These are phyloP conservation scores for Zaprionus camerounensis DNA, from an alignment of 1,140 invertebrate genomes.

Conservation along the genomic window DNA sequence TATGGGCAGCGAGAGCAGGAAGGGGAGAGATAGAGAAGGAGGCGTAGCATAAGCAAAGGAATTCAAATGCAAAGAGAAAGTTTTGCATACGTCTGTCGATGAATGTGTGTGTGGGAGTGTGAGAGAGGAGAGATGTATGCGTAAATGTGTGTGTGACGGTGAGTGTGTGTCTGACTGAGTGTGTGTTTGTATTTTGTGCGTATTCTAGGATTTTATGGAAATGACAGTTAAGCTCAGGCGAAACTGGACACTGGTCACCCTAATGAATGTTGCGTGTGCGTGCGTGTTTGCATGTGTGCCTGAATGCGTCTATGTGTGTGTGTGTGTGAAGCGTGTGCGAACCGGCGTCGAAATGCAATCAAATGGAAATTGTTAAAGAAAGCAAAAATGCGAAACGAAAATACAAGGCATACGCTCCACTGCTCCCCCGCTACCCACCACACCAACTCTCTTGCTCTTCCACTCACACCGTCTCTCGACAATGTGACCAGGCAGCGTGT, in stretches of 20 bases:
- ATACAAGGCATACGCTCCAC: conserved; percentile 46
- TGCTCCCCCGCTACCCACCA: conserved; percentile 21
- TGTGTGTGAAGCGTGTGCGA: conserved; percentile 17
- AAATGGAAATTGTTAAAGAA: conserved; percentile 81
- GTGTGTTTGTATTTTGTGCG: conserved; percentile 2
- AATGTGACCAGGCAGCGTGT: neutral
- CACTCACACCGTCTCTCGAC: neutral
- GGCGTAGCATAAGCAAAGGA: conserved; percentile 29
- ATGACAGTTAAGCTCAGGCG: conserved; percentile 71
- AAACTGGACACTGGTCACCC: conserved; percentile 64
- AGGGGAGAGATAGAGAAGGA: conserved; percentile 18
- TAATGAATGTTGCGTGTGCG: conserved; percentile 59
- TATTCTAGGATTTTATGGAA: conserved; percentile 63
- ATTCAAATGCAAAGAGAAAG: conserved; percentile 75
- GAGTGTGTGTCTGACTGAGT: neutral
- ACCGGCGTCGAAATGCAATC: conserved; percentile 72
- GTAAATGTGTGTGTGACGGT: neutral
- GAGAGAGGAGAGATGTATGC: neutral
- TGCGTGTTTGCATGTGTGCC: neutral
- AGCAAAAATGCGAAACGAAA: conserved; percentile 47
- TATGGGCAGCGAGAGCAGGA: conserved; percentile 33
- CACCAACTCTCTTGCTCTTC: neutral
- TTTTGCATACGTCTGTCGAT: conserved; percentile 74
- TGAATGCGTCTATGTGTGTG: neutral
- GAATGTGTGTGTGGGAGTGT: conserved; percentile 18